Percentiles rank a stretch among this genome's conserved stretches.
Evolutionary conservation across 2,797 vertebrate species (phyloP).

Genomic region (Xenentodon cancila): DNA sequence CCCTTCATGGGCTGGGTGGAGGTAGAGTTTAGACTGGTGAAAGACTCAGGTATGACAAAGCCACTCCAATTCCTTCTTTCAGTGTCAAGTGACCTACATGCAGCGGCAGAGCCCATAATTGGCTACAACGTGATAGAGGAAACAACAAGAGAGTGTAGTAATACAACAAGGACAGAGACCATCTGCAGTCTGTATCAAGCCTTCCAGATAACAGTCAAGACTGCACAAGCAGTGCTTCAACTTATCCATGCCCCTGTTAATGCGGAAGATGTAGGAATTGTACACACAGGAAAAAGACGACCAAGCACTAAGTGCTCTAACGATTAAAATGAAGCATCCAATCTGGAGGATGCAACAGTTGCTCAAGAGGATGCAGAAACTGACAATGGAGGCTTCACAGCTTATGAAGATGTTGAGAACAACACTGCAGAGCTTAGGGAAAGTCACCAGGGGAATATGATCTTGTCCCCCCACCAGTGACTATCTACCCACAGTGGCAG

Average conservation of each 20-base stretch:
- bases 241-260: neutral
- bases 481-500: neutral
- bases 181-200: neutral
- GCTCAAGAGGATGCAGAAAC: neutral
- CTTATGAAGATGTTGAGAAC: neutral
- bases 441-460: neutral
- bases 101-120: neutral
- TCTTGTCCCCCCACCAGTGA: neutral
- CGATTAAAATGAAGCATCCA: too few relatives aligned
- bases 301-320: too few relatives aligned
- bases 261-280: neutral
- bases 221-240: constrained; percentile 1
- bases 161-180: neutral
- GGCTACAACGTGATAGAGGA: constrained; percentile 8
- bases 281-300: too few relatives aligned
- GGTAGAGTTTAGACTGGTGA: neutral
- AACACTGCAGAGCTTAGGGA: neutral
- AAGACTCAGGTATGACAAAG: neutral
- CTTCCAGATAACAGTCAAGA: neutral
- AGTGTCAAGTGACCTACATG: neutral
- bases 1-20: constrained; percentile 2
- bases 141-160: too few relatives aligned
- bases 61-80: neutral
- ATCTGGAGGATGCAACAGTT: constrained; percentile 3
- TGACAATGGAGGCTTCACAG: neutral